Evolutionary conservation across 2,113 vertebrate genomes (phyloP).

Genomic region (Lycaon pictus): DNA sequence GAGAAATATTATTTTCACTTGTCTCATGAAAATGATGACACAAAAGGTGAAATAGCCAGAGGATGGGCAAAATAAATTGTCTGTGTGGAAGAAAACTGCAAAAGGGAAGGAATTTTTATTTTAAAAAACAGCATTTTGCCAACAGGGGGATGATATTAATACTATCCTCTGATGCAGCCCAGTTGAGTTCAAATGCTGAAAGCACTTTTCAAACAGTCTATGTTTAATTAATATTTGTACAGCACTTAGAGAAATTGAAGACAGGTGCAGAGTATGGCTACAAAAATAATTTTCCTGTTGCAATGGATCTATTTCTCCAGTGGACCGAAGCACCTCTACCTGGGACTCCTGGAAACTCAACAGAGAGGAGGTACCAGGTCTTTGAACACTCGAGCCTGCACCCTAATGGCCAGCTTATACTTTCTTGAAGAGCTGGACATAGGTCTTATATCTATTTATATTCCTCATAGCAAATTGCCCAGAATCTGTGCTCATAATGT

Average conservation of each 20-base stretch:
- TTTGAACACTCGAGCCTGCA: background rate
- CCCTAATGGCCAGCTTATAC: background rate
- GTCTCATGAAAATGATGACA: constrained; percentile 72
- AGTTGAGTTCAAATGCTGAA: constrained; percentile 73
- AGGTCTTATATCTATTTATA: constrained; percentile 21
- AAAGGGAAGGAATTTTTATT: constrained; percentile 54
- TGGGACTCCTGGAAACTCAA: background rate
- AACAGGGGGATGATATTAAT: constrained; percentile 56
- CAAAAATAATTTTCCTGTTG: background rate
- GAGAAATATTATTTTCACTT: constrained; percentile 75
- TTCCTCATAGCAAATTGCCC: background rate
- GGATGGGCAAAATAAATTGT: constrained; percentile 70
- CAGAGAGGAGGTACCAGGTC: background rate
- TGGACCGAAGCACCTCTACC: background rate
- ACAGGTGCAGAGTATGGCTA: constrained; percentile 20
- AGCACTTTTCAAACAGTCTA: constrained; percentile 74
- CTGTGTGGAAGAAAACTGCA: constrained; percentile 4
- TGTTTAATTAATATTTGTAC: constrained; percentile 82
- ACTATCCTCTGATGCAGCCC: constrained; percentile 25
- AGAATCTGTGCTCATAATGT: background rate
- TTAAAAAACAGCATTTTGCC: constrained; percentile 40
- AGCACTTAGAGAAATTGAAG: constrained; percentile 62
- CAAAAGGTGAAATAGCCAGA: constrained; percentile 75
- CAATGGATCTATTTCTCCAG: constrained; percentile 3
- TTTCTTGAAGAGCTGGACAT: background rate